Evolutionary conservation across 2,113 vertebrate species (phyloP), one percentile per base, ranked within the genome.

Genomic region (Corythoichthys haematopterus): DNA sequence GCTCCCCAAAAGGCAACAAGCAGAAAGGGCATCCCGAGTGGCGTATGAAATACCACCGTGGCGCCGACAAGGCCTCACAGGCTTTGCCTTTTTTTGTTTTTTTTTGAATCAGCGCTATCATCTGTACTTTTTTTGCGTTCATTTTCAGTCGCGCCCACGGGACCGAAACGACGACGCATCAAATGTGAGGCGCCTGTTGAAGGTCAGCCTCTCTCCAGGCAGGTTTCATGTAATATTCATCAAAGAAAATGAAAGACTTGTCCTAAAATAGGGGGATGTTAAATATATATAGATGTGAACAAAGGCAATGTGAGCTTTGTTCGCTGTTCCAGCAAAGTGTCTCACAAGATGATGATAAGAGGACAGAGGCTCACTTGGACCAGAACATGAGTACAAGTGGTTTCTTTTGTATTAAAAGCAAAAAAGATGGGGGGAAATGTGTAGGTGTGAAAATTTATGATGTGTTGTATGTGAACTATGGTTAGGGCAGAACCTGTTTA

Each of bases 161-260:
- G 80, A 80, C 83, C 72, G 20, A 11, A 37, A 57, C 69, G 80
- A 84, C 77, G 77, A 74, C 72, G 77, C 85, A 83, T 87, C 85
- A 87, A 88, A 86, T 57, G 40, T 75, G 55, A 20, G 68, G 64
- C 46, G 75, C 73, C 76, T 71, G 64, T 75, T 82, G 86, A 90
- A 88, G 87, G 87, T 85, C 84, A 85, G 71, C 74, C 76, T 79
- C 76, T 83, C 82, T 72, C 61, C 83, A 57, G 55, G 55, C 33
- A 57, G 33, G 33, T 81, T 85, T 87, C 88, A 90, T 88, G 79
- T 69, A 90, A 87, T 88, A 88, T 88, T 85, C 83, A 90, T 88
- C 87, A 88, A 87, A 82, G 82, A 64, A 84, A 83, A 86, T 83
- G 69, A 90, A 90, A 85, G 75, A 85, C 75, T 80, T 66, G 67